phyloP scores from a whole-genome alignment of 64 coral and sea anemone genomes.

The Montipora cactus region DNA sequence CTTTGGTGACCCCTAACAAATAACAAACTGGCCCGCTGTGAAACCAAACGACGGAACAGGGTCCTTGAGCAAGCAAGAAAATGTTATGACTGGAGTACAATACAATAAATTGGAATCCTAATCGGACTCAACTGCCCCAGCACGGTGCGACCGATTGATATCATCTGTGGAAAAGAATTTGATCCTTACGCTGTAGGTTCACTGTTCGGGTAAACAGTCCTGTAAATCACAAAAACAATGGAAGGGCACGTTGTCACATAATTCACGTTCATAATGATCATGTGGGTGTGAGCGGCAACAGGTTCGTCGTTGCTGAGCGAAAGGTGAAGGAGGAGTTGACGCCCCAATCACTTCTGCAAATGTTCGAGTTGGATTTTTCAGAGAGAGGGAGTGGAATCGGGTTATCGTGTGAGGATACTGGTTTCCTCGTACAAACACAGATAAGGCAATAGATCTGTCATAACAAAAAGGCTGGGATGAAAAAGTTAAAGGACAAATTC shows the following conservation, averaged over 20 bases:
- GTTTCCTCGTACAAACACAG: background rate
- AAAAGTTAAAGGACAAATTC: background rate
- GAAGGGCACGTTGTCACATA: background rate
- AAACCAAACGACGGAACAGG: constrained; percentile 36
- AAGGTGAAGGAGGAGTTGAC: constrained; percentile 2
- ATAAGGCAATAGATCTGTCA: background rate
- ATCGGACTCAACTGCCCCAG: constrained; percentile 53
- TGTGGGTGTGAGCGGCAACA: background rate
- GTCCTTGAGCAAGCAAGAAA: no score
- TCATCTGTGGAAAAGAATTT: background rate
- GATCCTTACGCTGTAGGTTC: constrained; percentile 3
- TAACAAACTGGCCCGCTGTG: background rate
- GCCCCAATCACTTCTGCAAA: background rate
- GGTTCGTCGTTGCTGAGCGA: background rate
- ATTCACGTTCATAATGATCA: constrained; percentile 27
- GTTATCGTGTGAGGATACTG: background rate
- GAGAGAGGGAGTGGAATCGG: constrained; percentile 3
- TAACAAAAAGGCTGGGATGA: constrained; percentile 37
- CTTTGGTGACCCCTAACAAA: constrained; percentile 69
- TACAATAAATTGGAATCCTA: constrained; percentile 24
- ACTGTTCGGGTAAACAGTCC: constrained; percentile 18
- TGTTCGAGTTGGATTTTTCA: constrained; percentile 40
- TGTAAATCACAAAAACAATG: background rate
- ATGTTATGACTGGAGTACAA: background rate
- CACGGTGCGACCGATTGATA: background rate